phyloP scores from a whole-genome alignment of 2,797 vertebrate species.

The Mormyrops boulengeri region DNA sequence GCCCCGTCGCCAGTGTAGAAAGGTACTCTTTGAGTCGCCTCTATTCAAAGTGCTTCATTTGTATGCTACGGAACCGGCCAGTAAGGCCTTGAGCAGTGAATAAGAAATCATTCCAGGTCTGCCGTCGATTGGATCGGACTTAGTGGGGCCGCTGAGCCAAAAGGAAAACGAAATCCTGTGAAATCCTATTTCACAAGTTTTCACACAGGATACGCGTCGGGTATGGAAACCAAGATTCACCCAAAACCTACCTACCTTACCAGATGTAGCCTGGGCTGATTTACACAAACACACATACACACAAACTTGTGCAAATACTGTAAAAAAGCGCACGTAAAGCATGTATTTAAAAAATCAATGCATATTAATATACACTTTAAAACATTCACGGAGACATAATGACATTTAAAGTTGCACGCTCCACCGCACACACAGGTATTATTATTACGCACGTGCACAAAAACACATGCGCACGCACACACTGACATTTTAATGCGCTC shows the following conservation, averaged over 20 bases:
- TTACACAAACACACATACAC: slow-evolving; percentile 21
- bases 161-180: slow-evolving; percentile 43
- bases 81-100: slow-evolving; percentile 56
- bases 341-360: not conserved
- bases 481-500: slow-evolving; percentile 19
- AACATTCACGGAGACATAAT: slow-evolving; percentile 39
- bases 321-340: not conserved
- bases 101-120: slow-evolving; percentile 52
- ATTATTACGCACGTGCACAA: slow-evolving; percentile 35
- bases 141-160: slow-evolving; percentile 51
- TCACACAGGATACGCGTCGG: slow-evolving; percentile 26
- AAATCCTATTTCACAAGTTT: slow-evolving; percentile 51
- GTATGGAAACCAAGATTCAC: not conserved
- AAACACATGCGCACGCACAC: slow-evolving; percentile 14
- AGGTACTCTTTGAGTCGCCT: slow-evolving; percentile 57
- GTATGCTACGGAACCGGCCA: slow-evolving; percentile 53
- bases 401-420: slow-evolving; percentile 37
- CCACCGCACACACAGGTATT: not conserved
- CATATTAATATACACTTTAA: not conserved
- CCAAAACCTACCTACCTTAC: slow-evolving; percentile 30
- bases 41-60: slow-evolving; percentile 63
- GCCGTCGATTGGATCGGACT: slow-evolving; percentile 50
- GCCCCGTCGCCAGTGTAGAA: slow-evolving; percentile 35
- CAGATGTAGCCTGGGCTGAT: slow-evolving; percentile 31
- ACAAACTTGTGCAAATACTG: slow-evolving; percentile 35